These are phyloP conservation scores for Plecotus auritus DNA, from an alignment of 2,113 vertebrate species.

Conservation along the genomic window DNA sequence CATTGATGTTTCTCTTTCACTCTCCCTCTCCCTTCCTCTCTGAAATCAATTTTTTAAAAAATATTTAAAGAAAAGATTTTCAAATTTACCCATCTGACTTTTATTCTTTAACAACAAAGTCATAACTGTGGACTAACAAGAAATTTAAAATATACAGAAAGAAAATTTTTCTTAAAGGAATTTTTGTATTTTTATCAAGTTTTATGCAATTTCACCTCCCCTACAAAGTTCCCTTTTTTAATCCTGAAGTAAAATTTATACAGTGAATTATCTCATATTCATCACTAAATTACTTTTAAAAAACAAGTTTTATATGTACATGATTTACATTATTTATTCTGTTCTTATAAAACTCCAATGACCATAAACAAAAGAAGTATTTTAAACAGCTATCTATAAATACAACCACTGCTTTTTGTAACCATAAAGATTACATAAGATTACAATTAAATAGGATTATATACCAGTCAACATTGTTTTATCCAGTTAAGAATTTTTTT, in stretches of 20 bases:
- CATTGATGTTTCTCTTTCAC: no score
- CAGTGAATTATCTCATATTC: neutral
- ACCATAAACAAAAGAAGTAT: neutral
- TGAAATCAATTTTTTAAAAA: no score
- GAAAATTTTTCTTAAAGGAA: slow-evolving; percentile 6
- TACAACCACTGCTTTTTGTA: neutral
- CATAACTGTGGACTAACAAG: neutral
- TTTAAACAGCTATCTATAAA: neutral
- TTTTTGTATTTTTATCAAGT: slow-evolving; percentile 5
- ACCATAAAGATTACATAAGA: neutral
- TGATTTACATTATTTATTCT: neutral
- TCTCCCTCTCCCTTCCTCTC: no score
- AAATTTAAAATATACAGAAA: neutral
- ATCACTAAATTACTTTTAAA: neutral
- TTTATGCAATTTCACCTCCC: neutral
- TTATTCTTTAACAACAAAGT: neutral
- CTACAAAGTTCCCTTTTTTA: neutral
- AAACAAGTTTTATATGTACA: neutral
- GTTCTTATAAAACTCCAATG: slow-evolving; percentile 7
- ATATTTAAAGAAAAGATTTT: neutral
- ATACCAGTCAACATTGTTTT: neutral
- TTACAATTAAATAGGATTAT: neutral
- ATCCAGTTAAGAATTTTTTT: neutral
- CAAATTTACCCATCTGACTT: neutral
- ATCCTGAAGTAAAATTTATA: neutral